Evolutionary conservation across 2,888 invertebrate genomes (phyloP), one percentile per base, ranked within the genome.

Genomic region (Eueremaeus valkanovi): DNA sequence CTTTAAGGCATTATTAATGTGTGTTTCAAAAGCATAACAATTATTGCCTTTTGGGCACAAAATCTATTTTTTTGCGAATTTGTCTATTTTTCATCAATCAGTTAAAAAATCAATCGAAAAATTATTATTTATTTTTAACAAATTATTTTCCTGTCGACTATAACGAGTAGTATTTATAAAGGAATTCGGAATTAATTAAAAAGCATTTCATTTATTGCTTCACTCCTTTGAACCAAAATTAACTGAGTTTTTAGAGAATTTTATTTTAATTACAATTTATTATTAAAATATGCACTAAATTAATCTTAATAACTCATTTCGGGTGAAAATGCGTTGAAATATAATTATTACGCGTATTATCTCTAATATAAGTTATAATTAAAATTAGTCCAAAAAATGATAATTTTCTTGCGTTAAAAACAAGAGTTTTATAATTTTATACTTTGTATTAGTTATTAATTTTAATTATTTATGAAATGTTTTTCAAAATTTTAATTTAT

Each of bases 1-100:
- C 51, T 51, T 21, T n/a, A 51, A n/a, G 51, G 51, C 51, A 51
- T 51, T 51, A 51, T 51, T 51, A 51, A 51, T 21, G 51, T 51
- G 51, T 51, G n/a, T n/a, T n/a, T 21, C 21, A 6, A 51, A 51
- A 51, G 21, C 3, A 3, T 51, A 51, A 21, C 51, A 51, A 51
- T 51, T 21, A 51, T 21, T 51, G 51, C 51, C n/a, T 51, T 51
- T 8, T 2, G 21, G 51, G 51, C 51, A 51, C 18, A 45, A 45
- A 45, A 18, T 45, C 16, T 13, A n/a, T 51, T 8, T 51, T 51
- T 51, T 51, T 21, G n/a, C 51, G 11, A 36, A 51, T 51, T 51
- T 51, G 11, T 45, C 45, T 45, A 18, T 18, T 45, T 51, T 51
- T 51, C 51, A 51, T 51, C 51, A 51, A 51, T 51, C 21, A 51